Conservation (phyloP, 2,797 vertebrate species). For the Morus bassanus region DNA sequence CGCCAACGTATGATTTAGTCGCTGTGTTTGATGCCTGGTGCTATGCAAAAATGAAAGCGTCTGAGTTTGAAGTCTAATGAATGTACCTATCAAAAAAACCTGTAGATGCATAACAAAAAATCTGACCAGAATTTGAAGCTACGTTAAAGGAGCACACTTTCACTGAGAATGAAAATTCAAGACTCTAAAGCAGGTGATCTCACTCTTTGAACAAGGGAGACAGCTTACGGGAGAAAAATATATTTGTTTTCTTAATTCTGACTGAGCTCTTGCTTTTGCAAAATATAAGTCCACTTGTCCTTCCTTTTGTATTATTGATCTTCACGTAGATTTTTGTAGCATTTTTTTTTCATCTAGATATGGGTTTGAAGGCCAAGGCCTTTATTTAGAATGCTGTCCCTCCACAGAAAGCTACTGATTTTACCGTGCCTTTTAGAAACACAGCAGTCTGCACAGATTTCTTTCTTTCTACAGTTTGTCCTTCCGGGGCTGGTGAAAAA, state of each 20-base stretch:
- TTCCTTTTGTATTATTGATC: not conserved
- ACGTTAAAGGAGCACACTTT: slow-evolving; percentile 43
- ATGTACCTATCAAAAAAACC: not conserved
- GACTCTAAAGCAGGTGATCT: not conserved
- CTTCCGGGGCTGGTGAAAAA: not conserved
- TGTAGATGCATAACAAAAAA: slow-evolving; percentile 19
- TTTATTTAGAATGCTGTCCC: not conserved
- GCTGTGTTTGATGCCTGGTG: not conserved
- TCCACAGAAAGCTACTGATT: not conserved
- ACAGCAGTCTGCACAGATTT: not conserved
- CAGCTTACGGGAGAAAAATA: not conserved
- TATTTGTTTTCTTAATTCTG: not conserved
- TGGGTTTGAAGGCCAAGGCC: not conserved
- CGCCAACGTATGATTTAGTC: not conserved
- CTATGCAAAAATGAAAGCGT: not conserved
- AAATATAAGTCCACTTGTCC: not conserved
- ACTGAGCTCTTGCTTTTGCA: not conserved
- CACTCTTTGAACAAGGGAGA: not conserved
- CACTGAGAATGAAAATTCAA: slow-evolving; percentile 50
- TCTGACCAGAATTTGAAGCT: slow-evolving; percentile 10
- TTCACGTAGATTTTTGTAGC: not conserved
- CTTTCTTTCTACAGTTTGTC: not conserved
- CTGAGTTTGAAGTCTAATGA: not conserved
- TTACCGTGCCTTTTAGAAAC: not conserved
- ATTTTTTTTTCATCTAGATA: not conserved